Evolutionary conservation across 2,888 invertebrate genomes (phyloP).

Genomic region (Chelonus formosanus): DNA sequence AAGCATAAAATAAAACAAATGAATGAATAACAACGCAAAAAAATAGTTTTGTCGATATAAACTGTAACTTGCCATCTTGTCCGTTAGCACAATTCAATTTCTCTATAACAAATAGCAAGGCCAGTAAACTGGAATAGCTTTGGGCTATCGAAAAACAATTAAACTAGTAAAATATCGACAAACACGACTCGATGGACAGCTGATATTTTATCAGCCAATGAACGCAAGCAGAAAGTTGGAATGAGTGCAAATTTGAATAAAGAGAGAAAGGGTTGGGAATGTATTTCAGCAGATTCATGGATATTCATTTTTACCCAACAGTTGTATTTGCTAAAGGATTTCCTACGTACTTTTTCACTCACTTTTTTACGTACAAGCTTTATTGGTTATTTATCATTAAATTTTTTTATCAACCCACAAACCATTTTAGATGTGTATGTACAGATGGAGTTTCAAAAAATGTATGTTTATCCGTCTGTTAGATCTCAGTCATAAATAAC

Average conservation of each 20-base stretch:
- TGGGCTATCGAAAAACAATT: conserved; percentile 61
- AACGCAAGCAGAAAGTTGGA: conserved; percentile 43
- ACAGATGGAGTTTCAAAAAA: no score
- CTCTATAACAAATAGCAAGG: conserved; percentile 49
- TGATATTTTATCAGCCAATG: conserved; percentile 59
- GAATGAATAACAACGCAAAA: conserved; percentile 33
- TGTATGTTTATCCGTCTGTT: no score
- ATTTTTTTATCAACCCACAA: no score
- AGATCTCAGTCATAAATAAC: no score
- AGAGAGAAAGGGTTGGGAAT: not conserved
- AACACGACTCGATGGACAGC: conserved; percentile 56
- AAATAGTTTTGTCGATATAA: conserved; percentile 13
- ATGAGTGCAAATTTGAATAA: conserved; percentile 34
- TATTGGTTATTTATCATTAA: no score
- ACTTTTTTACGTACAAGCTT: no score
- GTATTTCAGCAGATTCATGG: no score
- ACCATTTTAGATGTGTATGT: no score
- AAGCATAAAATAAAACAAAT: conserved; percentile 22
- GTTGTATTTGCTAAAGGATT: no score
- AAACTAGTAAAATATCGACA: conserved; percentile 60
- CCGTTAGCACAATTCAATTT: conserved; percentile 58
- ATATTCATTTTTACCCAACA: no score
- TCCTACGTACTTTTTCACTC: no score
- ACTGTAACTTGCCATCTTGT: conserved; percentile 54
- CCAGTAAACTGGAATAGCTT: conserved; percentile 46